Conservation (phyloP, 2,888 invertebrate genomes). For the Orchesellides sinensis region DNA sequence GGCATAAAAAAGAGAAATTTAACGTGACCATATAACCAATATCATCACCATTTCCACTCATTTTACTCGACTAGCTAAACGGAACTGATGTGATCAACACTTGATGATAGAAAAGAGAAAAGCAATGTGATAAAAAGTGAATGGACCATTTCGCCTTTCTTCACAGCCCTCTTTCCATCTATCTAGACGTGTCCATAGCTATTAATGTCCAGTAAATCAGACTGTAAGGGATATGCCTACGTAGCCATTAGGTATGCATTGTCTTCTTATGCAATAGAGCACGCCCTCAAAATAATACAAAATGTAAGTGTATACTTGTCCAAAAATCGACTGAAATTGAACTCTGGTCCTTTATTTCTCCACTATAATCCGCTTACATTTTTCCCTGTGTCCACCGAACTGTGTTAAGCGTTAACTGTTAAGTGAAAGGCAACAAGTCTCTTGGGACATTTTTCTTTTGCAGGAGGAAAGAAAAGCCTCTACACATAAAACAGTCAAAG, state of each 20-base stretch:
- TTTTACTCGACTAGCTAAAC: slow-evolving; percentile 34
- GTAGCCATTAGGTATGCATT: slow-evolving; percentile 64
- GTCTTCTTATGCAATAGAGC: slow-evolving; percentile 37
- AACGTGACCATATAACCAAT: slow-evolving; percentile 46
- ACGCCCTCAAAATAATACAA: slow-evolving; percentile 15
- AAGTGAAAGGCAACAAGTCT: slow-evolving; percentile 75
- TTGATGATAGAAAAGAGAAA: slow-evolving; percentile 27
- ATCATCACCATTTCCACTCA: slow-evolving; percentile 52
- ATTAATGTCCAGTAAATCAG: slow-evolving; percentile 75
- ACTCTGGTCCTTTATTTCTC: slow-evolving; percentile 42
- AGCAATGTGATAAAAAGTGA: slow-evolving; percentile 47
- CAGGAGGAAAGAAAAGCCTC: slow-evolving; percentile 38
- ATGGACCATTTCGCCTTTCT: slow-evolving; percentile 58
- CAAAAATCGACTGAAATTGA: slow-evolving; percentile 52
- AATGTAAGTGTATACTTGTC: slow-evolving; percentile 11
- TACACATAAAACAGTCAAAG: slow-evolving; percentile 40
- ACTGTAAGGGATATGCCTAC: too few species aligned
- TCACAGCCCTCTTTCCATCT: background rate
- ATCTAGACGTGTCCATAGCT: slow-evolving; percentile 71
- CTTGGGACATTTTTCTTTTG: slow-evolving; percentile 64
- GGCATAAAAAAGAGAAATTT: slow-evolving; percentile 38
- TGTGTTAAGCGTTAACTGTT: slow-evolving; percentile 66
- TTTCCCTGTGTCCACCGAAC: slow-evolving; percentile 29
- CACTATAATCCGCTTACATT: background rate
- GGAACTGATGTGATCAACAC: slow-evolving; percentile 48